Conservation (phyloP, 2,113 vertebrate species). For the Raja brachyura region DNA sequence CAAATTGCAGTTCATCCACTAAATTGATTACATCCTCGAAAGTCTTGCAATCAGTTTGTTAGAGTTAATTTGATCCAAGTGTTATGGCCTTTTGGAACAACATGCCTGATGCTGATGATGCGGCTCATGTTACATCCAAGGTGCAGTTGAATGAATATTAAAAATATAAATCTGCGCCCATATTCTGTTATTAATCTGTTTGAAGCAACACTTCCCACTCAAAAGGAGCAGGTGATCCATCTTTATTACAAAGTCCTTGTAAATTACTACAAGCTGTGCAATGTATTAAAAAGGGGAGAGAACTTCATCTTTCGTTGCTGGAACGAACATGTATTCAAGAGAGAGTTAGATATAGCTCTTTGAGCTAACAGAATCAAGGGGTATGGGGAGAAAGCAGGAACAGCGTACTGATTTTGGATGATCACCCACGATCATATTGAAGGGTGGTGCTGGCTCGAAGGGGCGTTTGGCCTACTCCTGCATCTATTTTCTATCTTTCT, state of each 20-base stretch:
- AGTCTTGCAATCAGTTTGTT: background rate
- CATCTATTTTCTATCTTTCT: too few relatives aligned
- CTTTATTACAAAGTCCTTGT: background rate
- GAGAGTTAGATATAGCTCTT: too few relatives aligned
- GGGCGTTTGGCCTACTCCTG: too few relatives aligned
- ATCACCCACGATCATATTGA: too few relatives aligned
- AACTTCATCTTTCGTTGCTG: too few relatives aligned
- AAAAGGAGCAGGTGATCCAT: background rate
- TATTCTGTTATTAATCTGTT: background rate
- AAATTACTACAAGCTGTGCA: background rate
- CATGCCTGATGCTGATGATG: background rate
- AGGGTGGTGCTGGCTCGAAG: too few relatives aligned
- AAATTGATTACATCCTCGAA: background rate
- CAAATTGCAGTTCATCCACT: background rate
- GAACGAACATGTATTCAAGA: too few relatives aligned
- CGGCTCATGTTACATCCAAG: too few relatives aligned
- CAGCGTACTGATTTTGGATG: too few relatives aligned
- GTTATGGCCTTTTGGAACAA: background rate
- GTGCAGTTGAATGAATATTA: background rate
- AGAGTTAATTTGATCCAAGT: conserved; percentile 1
- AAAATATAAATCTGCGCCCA: background rate
- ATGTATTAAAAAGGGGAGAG: background rate
- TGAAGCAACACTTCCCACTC: background rate
- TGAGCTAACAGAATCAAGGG: too few relatives aligned
- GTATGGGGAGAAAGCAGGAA: too few relatives aligned